A percentile compares a stretch with the other conserved stretches of the same genome.
These are phyloP conservation scores for Tauraco hartlaubi DNA, from an alignment of 2,797 vertebrate species.

Conservation along the genomic window DNA sequence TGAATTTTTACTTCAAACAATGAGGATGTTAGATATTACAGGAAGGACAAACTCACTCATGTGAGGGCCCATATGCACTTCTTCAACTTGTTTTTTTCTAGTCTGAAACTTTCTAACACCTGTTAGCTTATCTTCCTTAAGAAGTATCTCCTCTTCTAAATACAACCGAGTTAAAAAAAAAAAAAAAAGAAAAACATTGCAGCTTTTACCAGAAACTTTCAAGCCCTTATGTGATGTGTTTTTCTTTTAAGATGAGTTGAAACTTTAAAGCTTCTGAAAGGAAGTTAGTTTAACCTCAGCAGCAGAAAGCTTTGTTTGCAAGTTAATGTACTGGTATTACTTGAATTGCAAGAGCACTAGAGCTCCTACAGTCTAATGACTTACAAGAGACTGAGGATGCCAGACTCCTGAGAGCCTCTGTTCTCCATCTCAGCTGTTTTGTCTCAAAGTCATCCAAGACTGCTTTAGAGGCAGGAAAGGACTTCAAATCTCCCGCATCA, in stretches of 20 bases:
- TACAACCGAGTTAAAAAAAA: neutral
- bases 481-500: neutral
- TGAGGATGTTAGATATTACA: neutral
- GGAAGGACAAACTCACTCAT: neutral
- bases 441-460: conserved; percentile 15
- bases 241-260: neutral
- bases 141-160: neutral
- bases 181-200: neutral
- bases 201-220: conserved; percentile 6
- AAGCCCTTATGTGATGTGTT: neutral
- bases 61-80: neutral
- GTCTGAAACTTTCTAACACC: neutral
- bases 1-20: neutral
- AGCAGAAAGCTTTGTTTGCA: conserved; percentile 51
- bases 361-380: neutral
- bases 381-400: neutral
- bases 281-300: conserved; percentile 52
- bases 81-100: neutral
- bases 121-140: neutral
- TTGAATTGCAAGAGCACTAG: conserved; percentile 21
- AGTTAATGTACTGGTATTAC: neutral
- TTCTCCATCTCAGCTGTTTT: conserved; percentile 20
- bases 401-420: neutral
- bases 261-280: conserved; percentile 46
- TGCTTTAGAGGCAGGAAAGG: neutral